Base-by-base conservation (phyloP, 2,797 vertebrate genomes). In the Fratercula arctica region DNA sequence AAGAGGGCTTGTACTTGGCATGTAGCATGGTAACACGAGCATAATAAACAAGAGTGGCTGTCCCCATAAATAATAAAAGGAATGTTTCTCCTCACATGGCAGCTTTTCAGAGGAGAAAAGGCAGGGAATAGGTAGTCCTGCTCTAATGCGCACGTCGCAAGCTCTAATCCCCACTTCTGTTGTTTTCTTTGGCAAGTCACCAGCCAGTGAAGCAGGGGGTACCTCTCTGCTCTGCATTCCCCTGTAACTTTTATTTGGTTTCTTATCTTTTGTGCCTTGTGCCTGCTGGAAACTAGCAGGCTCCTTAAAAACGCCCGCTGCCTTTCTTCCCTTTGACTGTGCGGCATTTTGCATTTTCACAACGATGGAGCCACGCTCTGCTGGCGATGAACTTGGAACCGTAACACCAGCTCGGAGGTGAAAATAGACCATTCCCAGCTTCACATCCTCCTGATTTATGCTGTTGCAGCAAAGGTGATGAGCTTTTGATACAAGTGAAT, bases 31-130 rank as follows among this genome's bases (percentile, higher is more conserved):
- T 95, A 94, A 95, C 94, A 93, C 81, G 91, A 97, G 95, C 88
- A 83, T 84, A 94, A 96, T 84, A 97, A 97, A 96, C 91, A 97
- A 92, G 84, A 95, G 96, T 94, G 85, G 48, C 80, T 90, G 86
- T 90, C 90, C 89, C 87, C 94, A 95, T 95, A 94, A 93, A 93
- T 95, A 96, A 94, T 92, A 96, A 96, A 94, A 96, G 80, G 91
- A 96, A 77, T 93, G 85, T 96, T 97, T 97, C 88, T 91, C 43
- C 79, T 96, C 92, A 88, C 70, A 90, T 81, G 75, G 79, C 91
- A 90, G 63, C 90, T 93, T 95, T 96, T 87, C 64, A 88, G 70
- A 93, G 41, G 20, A 95, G 77, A 95, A 96, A 96, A 96, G 84
- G 70, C 89, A 77, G 59, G 80, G 88, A 84, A 85, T 86, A 89